phyloP scores from a whole-genome alignment of 2,113 vertebrate species.

The Oncorhynchus tshawytscha region DNA sequence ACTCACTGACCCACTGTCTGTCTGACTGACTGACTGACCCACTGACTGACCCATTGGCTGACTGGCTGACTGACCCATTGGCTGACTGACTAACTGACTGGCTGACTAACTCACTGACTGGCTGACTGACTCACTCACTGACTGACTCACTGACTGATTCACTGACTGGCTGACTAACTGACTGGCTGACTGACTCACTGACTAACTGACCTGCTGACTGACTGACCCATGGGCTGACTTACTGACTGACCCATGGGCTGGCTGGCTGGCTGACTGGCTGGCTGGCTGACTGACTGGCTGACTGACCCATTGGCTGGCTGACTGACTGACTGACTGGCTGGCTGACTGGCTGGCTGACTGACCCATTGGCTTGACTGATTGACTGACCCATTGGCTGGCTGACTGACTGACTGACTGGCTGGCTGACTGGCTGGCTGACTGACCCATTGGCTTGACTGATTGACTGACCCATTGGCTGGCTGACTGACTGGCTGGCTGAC shows the following conservation, averaged over 20 bases:
- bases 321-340: fast-evolving
- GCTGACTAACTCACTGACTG: too few relatives aligned
- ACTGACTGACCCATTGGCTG: too few relatives aligned
- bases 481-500: neutral
- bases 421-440: fast-evolving
- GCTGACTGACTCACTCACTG: too few relatives aligned
- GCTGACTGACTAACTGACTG: too few relatives aligned
- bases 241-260: fast-evolving
- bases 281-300: fast-evolving
- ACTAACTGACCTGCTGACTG: too few relatives aligned
- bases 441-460: fast-evolving
- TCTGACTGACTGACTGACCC: too few relatives aligned
- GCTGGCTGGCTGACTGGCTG: fast-evolving
- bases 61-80: too few relatives aligned
- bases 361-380: fast-evolving
- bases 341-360: fast-evolving
- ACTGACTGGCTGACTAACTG: fast-evolving
- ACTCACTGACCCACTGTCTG: fast-evolving
- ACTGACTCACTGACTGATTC: fast-evolving
- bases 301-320: too few relatives aligned
- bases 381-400: too few relatives aligned
- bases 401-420: too few relatives aligned
- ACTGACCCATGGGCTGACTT: too few relatives aligned
- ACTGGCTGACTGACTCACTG: fast-evolving
- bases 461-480: neutral